A percentile compares a stretch with the other conserved stretches of the same genome.
These are phyloP conservation scores for Digitonthophagus gazella DNA, from an alignment of 2,888 invertebrate species.

Conservation along the genomic window DNA sequence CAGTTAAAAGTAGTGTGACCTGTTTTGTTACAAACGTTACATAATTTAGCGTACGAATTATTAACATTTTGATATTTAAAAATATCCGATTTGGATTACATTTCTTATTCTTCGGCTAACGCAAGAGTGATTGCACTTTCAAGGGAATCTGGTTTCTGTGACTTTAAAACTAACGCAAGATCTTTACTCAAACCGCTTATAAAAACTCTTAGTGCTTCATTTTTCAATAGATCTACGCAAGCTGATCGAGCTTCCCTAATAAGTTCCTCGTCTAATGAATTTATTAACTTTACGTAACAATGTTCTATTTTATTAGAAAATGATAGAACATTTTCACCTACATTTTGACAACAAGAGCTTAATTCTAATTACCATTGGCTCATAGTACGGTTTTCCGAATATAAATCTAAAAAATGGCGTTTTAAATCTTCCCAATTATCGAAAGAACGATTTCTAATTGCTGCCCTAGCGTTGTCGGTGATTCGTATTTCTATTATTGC, in stretches of 20 bases:
- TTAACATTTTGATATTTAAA: constrained; percentile 16
- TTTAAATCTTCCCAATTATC: constrained; percentile 30
- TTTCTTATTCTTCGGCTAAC: constrained; percentile 36
- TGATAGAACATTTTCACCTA: constrained; percentile 34
- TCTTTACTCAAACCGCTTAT: constrained; percentile 38
- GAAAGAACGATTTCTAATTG: constrained; percentile 31
- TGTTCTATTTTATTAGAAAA: constrained; percentile 38
- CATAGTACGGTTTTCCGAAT: constrained; percentile 34
- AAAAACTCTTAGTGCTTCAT: constrained; percentile 39
- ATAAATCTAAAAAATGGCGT: constrained; percentile 28
- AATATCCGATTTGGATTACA: constrained; percentile 11
- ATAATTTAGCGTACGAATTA: constrained; percentile 5
- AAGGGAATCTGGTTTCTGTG: constrained; percentile 36
- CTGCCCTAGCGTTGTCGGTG: constrained; percentile 28
- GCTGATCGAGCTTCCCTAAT: constrained; percentile 29
- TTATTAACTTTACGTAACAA: constrained; percentile 38
- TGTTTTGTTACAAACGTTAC: constrained; percentile 20
- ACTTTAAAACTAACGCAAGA: constrained; percentile 38
- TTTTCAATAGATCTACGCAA: constrained; percentile 35
- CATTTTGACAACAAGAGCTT: constrained; percentile 36
- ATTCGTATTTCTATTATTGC: constrained; percentile 33
- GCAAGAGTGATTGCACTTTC: constrained; percentile 38
- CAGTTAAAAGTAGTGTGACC: constrained; percentile 18
- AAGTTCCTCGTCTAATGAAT: constrained; percentile 32
- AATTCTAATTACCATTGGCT: constrained; percentile 40